phyloP scores from a whole-genome alignment of 2,113 vertebrate species.

The Orthonyx spaldingii region DNA sequence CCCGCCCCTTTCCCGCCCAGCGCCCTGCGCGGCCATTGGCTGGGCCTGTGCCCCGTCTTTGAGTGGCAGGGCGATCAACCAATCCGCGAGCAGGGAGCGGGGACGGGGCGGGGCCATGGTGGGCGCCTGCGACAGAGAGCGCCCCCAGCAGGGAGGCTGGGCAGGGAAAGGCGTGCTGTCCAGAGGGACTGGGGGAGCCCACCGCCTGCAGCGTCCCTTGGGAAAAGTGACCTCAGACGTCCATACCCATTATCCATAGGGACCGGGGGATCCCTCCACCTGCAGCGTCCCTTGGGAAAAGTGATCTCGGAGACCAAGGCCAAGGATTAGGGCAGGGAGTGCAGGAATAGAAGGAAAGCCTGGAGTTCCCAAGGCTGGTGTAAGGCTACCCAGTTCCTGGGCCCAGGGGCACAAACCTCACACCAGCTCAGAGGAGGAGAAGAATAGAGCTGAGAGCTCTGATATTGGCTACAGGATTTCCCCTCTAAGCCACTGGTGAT shows the following conservation, averaged over 20 bases:
- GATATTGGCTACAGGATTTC: rapidly evolving
- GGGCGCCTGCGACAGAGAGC: rapidly evolving
- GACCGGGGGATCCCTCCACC: rapidly evolving
- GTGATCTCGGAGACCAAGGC: not conserved
- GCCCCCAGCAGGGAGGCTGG: not conserved
- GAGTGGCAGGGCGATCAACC: rapidly evolving
- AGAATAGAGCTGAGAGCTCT: not conserved
- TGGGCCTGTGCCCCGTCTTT: rapidly evolving
- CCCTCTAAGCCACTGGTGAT: not conserved
- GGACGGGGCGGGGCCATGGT: not conserved
- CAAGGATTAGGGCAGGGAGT: too few species aligned
- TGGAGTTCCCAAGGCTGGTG: rapidly evolving
- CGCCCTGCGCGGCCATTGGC: not conserved
- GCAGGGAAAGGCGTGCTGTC: rapidly evolving
- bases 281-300: rapidly evolving
- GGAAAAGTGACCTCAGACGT: not conserved
- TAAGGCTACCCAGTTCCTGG: rapidly evolving
- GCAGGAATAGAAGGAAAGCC: not conserved
- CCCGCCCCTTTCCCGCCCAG: not conserved
- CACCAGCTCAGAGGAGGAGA: not conserved
- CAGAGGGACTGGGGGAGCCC: rapidly evolving
- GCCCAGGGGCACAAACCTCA: not conserved
- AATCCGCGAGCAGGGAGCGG: rapidly evolving
- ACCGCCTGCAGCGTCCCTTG: not conserved
- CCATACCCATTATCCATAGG: not conserved